Base-by-base conservation (phyloP, 2,888 invertebrate genomes). In the Autographa pulchrina region DNA sequence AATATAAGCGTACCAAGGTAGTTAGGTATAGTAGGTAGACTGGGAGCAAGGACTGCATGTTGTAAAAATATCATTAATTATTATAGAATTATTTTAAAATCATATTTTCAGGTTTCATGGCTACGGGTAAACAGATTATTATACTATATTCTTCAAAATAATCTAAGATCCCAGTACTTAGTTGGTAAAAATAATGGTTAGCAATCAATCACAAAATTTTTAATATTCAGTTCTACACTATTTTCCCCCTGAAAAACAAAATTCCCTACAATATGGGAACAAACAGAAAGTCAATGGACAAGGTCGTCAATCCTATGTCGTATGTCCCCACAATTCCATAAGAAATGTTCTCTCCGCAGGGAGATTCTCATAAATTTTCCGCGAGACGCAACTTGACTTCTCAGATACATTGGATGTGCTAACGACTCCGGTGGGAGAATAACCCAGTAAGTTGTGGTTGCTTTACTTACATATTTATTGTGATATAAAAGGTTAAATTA, bases 341-440 rank as follows among this genome's bases (percentile, higher is more conserved):
- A 78, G 78, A 78, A 78, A 68, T 41, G 70, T 20, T 6, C 61
- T 16, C 25, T 71, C 78, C 75, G 32, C 48, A 0, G 78, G 68
- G 78, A 78, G 52, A 78, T 62, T 71, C 78, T 78, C 78, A 78
- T 78, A 78, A 75, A 80, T 80, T 80, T 71, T 80, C 71, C 67
- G 61, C 59, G 74, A 78, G 69, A 75, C 69, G 74, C 74, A 68
- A 77, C 77, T 80, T 80, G 79, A 80, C 79, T 78, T 78, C 38
- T 56, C 73, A 75, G 75, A 81, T 74, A 81, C 75, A 74, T 73
- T 48, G 74, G 68, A 75, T 64, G 61, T 65, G 70, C 75, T 83
- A 84, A 84, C 82, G 78, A 83, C 80, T 78, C 83, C 73, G 32
- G 1, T 0, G 83, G 78, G 84, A 77, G 79, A 75, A 84, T 83